Percentiles rank a stretch among this genome's conserved stretches.
Evolutionary conservation across 92 coral and sea anemone species (phyloP).

Genomic region (Anthopleura xanthogrammica): DNA sequence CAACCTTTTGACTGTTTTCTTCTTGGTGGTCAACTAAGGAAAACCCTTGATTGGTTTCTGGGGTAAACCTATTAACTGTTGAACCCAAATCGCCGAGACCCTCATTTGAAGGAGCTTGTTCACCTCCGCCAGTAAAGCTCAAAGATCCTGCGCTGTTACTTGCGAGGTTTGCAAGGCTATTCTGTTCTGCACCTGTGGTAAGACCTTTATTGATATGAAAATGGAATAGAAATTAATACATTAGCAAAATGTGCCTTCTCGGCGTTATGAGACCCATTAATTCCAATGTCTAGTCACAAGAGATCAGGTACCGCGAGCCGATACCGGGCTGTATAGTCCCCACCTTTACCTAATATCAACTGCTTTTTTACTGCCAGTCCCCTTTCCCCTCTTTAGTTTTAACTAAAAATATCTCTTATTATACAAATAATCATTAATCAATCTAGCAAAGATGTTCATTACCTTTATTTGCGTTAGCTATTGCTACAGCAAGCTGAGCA

Average conservation of each 20-base stretch:
- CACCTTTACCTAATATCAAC: too few relatives aligned
- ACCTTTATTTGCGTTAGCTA: conserved; percentile 47
- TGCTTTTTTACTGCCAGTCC: too few relatives aligned
- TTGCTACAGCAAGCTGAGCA: conserved; percentile 37
- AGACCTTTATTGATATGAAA: not conserved
- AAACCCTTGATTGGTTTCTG: not conserved
- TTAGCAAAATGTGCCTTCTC: not conserved
- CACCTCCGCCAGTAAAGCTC: conserved; percentile 18
- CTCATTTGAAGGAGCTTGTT: not conserved
- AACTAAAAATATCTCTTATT: too few relatives aligned
- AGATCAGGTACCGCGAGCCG: too few relatives aligned
- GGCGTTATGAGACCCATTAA: too few relatives aligned
- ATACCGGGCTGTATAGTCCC: too few relatives aligned
- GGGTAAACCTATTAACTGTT: not conserved
- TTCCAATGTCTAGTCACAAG: too few relatives aligned
- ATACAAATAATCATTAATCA: not conserved
- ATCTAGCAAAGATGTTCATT: not conserved
- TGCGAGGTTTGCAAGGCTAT: conserved; percentile 27
- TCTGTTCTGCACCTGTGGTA: conserved; percentile 5
- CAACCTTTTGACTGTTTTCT: not conserved
- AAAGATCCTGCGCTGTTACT: conserved; percentile 29
- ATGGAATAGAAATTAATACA: not conserved
- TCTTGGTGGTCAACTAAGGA: conserved; percentile 6
- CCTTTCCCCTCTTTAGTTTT: too few relatives aligned
- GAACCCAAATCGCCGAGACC: not conserved